These are phyloP conservation scores for Hapalemur alaotrensis DNA, from an alignment of 2,797 vertebrate genomes.

Conservation along the genomic window DNA sequence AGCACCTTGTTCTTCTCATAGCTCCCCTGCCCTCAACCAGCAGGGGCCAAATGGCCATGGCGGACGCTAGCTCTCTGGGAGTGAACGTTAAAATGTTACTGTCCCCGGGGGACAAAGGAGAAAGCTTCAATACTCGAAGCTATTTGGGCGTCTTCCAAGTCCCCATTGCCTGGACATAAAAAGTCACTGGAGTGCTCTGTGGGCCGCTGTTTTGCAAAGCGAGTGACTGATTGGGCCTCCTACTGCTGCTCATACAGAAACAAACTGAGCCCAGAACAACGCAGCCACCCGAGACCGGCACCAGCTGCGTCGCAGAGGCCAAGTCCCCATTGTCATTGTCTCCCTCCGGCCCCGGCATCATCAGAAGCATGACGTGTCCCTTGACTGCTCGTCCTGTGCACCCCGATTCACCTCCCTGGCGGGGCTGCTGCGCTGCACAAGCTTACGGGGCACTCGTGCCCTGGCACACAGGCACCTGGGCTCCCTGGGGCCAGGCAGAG, in stretches of 20 bases:
- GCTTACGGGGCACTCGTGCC: rapidly evolving
- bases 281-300: rapidly evolving
- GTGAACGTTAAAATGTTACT: rapidly evolving
- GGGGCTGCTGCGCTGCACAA: too few relatives aligned
- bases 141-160: rapidly evolving
- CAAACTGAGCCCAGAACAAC: not conserved
- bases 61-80: rapidly evolving
- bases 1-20: not conserved
- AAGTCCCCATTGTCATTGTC: rapidly evolving
- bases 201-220: rapidly evolving
- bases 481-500: too few relatives aligned
- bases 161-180: not conserved
- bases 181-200: not conserved
- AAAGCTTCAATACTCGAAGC: not conserved
- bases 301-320: rapidly evolving
- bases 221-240: not conserved
- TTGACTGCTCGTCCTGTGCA: rapidly evolving
- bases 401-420: rapidly evolving
- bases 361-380: rapidly evolving
- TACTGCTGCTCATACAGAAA: not conserved
- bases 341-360: not conserved
- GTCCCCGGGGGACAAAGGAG: not conserved
- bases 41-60: rapidly evolving
- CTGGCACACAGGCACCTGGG: not conserved
- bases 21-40: not conserved